Evolutionary conservation across 2,888 invertebrate species (phyloP).

Genomic region (Conomelus anceps): DNA sequence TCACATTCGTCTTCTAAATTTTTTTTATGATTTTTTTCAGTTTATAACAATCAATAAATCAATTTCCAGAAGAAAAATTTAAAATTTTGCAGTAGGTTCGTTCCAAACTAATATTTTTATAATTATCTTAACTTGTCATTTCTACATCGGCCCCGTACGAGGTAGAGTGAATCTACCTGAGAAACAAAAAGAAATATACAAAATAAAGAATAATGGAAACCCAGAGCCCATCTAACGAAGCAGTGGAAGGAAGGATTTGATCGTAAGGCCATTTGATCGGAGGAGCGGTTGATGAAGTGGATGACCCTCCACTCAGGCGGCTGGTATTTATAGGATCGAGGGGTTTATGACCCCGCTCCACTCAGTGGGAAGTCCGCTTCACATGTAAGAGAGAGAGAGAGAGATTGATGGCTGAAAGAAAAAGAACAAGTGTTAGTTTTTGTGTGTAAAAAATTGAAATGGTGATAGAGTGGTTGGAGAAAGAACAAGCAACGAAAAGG

Average conservation of each 20-base stretch:
- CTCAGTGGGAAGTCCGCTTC: not conserved
- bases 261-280: not conserved
- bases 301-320: not conserved
- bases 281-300: not conserved
- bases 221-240: not conserved
- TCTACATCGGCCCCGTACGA: not conserved
- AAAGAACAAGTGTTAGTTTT: not conserved
- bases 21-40: no score
- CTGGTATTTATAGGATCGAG: not conserved
- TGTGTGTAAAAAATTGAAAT: not conserved
- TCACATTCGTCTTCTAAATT: no score
- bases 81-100: not conserved
- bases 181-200: not conserved
- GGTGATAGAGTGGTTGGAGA: not conserved
- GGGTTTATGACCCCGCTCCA: not conserved
- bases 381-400: not conserved
- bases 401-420: no score
- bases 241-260: not conserved
- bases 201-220: not conserved
- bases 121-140: no score
- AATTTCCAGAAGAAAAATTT: not conserved
- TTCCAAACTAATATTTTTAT: no score
- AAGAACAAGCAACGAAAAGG: not conserved
- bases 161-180: not conserved
- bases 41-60: not conserved